Conservation (phyloP, 2,797 vertebrate species). For the Myotis planiceps region DNA sequence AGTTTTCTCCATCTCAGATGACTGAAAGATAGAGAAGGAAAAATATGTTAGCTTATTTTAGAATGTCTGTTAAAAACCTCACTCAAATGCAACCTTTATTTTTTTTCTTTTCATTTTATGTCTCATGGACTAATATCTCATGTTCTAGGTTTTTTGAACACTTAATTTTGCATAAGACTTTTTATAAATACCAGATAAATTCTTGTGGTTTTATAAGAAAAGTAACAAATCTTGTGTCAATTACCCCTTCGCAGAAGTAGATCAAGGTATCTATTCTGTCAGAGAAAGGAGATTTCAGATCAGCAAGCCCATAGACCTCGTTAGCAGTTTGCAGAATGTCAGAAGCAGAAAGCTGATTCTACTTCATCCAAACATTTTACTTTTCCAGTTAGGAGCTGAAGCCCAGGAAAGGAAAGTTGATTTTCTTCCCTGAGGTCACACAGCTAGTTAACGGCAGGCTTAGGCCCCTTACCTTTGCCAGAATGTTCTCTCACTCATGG, state of each 20-base stretch:
- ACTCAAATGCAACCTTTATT: neutral
- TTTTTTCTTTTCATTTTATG: conserved; percentile 2
- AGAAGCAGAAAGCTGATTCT: neutral
- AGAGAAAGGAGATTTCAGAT: neutral
- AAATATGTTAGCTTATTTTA: neutral
- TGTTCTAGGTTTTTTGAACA: neutral
- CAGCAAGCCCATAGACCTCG: neutral
- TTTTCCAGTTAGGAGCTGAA: neutral
- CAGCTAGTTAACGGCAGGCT: neutral
- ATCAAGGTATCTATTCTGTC: neutral
- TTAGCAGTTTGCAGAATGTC: neutral
- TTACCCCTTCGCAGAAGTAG: neutral
- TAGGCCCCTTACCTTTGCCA: neutral
- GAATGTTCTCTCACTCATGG: neutral
- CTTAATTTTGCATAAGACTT: neutral
- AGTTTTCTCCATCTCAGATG: neutral
- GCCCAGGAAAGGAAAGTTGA: neutral
- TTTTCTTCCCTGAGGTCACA: neutral
- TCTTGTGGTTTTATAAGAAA: conserved; percentile 17
- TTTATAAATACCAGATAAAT: neutral
- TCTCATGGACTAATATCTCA: neutral
- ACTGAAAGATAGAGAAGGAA: neutral
- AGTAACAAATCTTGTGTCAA: neutral
- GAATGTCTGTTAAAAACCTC: conserved; percentile 6
- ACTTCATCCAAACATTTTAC: neutral